Base-by-base conservation (phyloP, 1,140 invertebrate genomes). In the Planococcus citri region DNA sequence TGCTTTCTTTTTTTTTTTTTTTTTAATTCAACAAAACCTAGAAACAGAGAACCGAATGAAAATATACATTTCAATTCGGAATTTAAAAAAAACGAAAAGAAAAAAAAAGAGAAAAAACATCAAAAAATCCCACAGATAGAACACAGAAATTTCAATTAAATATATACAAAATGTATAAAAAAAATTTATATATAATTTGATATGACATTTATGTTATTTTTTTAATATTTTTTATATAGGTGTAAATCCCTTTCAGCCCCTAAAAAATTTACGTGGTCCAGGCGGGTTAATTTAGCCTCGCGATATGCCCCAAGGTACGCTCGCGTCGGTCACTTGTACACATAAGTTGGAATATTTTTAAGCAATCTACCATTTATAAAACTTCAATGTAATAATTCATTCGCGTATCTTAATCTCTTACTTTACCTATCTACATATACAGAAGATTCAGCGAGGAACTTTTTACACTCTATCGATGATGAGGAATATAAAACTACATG, bases 131-230 rank as follows among this genome's bases (percentile, higher is more conserved):
- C 9, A 20, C 17, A 64, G 24, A 64, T 25, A 64, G 25, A 64
- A 64, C 25, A 64, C 21, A 64, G 22, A 64, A 64, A 64, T 17
- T 25, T 21, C 22, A 64, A 64, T 24, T 64, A 33, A 33, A 51
- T 51, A 51, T 51, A 51, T 51, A 51, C 41, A 51, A 51, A 51
- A 37, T n/a, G n/a, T 51, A 51, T n/a, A 17, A 9, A 51, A 51
- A 51, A 51, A 51, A 51, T 51, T 51, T 51, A 51, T 51, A 51
- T 51, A 9, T 51, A 51, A 51, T 51, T 51, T 51, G 41, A 51
- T 51, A 51, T 51, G 41, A 51, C 41, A 17, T 51, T 51, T 20
- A 51, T 17, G 17, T 51, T 9, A 20, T 51, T 51, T 17, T 51
- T 51, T 17, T 9, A 17, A n/a, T 51, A 51, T 9, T 20, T 51